Base-by-base conservation (phyloP, 1,140 invertebrate species). In the Saccostrea cuccullata region DNA sequence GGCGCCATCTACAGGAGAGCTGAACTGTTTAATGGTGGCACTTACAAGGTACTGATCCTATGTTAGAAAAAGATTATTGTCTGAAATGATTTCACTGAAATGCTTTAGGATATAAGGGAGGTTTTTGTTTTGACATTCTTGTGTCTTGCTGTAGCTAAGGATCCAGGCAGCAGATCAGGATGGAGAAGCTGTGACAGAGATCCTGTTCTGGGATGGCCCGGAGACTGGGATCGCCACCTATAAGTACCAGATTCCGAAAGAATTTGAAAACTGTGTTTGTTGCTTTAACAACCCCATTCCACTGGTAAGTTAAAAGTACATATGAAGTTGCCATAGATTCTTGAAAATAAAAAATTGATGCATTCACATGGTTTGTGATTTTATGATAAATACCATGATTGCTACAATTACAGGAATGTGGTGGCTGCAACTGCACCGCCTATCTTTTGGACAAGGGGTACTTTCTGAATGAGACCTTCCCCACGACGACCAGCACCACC, bases 131-230 rank as follows among this genome's bases (percentile, higher is more conserved):
- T 47, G 47, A 47, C 47, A 47, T 47, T 47, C 1, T 3, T 47
- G 47, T 47, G 23, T 77, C 47, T 67, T 36, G 5, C 47, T 73
- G 15, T 55, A 91, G 91, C 26, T 91, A 56, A 77, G 23, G 17
- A 87, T 90, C 26, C 30, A 88, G 58, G 90, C 89, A 64, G 91
- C 90, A 26, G 85, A 85, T 84, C 83, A 87, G 23, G 73, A 87
- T 73, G 91, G 90, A 67, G 83, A 90, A 23, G 90, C 90, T 20
- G 91, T 91, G 60, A 92, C 91, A n/a, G 87, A 85, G 83, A 88
- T 92, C 15, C 55, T 90, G 36, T 88, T 92, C 47, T 92, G 90
- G 90, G 90, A 91, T 23, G 91, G 90, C 20, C 90, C 89, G 77
- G 89, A 60, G 9, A 30, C 85, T 86, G 82, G 84, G 67, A 88